Percentiles rank a stretch among this genome's conserved stretches.
Evolutionary conservation across 2,888 invertebrate species (phyloP).

Genomic region (Baronia brevicornis): DNA sequence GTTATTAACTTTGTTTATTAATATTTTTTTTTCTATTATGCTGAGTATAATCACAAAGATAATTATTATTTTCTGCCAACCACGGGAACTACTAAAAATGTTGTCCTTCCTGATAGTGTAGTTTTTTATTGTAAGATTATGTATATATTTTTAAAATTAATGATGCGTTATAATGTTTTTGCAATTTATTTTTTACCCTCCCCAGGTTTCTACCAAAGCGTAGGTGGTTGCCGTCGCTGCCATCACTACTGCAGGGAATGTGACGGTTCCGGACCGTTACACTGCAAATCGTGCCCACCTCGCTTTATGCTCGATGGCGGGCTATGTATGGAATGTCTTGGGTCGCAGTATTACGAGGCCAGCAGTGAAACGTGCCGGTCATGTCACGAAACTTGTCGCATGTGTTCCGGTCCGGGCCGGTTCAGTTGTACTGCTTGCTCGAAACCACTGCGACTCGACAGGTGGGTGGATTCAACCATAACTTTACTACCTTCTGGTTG

Average conservation of each 20-base stretch:
- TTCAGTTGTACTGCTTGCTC: conserved; percentile 81
- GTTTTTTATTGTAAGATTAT: no score
- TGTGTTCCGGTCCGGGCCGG: conserved; percentile 81
- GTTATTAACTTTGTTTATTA: no score
- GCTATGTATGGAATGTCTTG: conserved; percentile 84
- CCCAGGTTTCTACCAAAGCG: conserved; percentile 84
- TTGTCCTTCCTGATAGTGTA: no score
- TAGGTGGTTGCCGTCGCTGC: conserved; percentile 90
- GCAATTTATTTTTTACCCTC: not conserved
- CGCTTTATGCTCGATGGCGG: conserved; percentile 84
- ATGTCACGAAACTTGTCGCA: conserved; percentile 78
- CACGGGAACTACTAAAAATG: no score
- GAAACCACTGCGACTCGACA: conserved; percentile 79
- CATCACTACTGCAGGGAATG: conserved; percentile 93
- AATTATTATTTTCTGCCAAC: no score
- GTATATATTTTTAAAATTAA: not conserved
- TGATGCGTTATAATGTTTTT: not conserved
- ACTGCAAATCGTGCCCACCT: conserved; percentile 83
- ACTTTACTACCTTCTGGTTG: no score
- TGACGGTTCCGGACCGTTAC: conserved; percentile 84
- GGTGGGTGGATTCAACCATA: conserved; percentile 39
- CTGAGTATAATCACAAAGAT: no score
- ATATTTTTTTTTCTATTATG: no score
- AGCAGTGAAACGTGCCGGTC: conserved; percentile 79
- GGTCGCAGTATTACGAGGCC: conserved; percentile 83